Base-by-base conservation (phyloP, 2,113 vertebrate species). In the Tylochromis polylepis region DNA sequence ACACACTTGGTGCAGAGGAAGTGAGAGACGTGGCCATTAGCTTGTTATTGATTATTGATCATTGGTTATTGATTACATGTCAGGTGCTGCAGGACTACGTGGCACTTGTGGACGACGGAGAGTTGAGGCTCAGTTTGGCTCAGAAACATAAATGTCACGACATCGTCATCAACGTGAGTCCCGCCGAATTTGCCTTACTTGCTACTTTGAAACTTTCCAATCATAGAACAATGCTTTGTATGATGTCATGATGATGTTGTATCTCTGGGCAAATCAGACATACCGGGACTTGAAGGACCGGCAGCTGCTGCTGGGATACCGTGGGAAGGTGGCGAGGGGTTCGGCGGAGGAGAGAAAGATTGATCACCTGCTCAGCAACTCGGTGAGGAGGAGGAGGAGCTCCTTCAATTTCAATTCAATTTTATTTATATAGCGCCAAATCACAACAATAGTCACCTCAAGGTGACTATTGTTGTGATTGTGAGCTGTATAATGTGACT, bases 141-240 rank as follows among this genome's bases (percentile, higher is more conserved):
- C 97, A 96, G 79, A 99, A 98, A 89, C 97, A 98, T 91, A 99
- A 98, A 90, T 99, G 98, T 92, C 98, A 99, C 34, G 97, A 98
- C 91, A 96, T 99, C 43, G 96, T 97, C 91, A 99, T 99, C 91
- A 97, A 98, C 83, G 98, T 99, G 93, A 96, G 96, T 38, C 46
- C 55, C 11, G 27, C 27, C 6, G n/a, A 65, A 65, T 65, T 65
- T 67, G 20, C 38, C 20, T 75, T 51, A 49, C 16, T 16, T 51
- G 72, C 10, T 31, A 12, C 15, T 31, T 51, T 51, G 46, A 77
- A 77, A 77, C 18, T 53, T 46, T 41, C 78, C n/a, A 80, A 29
- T 58, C n/a, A 27, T 27, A 77, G 24, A 51, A 31, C 46, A 51
- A 20, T 77, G 36, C 38, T 22, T 65, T 22, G 34, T 82, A 20